Conservation (phyloP, 2,113 vertebrate species). For the Egretta garzetta region DNA sequence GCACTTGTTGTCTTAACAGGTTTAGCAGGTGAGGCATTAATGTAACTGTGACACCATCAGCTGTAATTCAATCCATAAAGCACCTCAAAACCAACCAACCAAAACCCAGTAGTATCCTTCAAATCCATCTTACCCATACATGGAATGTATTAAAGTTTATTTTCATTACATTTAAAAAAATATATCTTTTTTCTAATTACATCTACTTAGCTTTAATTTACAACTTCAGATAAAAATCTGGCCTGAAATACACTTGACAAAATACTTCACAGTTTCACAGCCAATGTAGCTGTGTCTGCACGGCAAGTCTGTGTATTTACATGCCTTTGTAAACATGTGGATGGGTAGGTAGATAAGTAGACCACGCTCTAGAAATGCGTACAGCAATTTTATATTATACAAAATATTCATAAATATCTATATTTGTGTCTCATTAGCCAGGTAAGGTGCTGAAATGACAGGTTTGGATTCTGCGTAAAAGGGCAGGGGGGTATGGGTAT, state of each 20-base stretch:
- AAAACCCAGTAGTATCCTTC: accelerated
- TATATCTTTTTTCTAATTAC: not conserved
- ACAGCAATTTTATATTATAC: not conserved
- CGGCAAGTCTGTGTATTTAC: not conserved
- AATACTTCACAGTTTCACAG: not conserved
- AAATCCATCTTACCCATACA: not conserved
- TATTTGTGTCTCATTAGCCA: not conserved
- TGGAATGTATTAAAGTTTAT: not conserved
- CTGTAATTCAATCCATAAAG: too few species aligned
- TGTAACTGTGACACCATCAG: not conserved
- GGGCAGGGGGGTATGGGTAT: accelerated
- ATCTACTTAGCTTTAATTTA: not conserved
- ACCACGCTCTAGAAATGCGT: not conserved
- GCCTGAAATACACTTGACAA: not conserved
- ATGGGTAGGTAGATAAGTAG: not conserved
- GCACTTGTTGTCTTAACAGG: not conserved
- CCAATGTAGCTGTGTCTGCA: not conserved
- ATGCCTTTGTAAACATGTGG: not conserved
- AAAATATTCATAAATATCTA: not conserved
- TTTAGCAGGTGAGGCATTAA: not conserved
- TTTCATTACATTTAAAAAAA: not conserved
- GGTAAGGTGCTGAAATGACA: not conserved
- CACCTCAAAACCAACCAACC: accelerated
- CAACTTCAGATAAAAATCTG: not conserved
- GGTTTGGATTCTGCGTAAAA: not conserved